These are phyloP conservation scores for Eulemur rubriventer DNA, from an alignment of 2,797 vertebrate genomes.

Conservation along the genomic window DNA sequence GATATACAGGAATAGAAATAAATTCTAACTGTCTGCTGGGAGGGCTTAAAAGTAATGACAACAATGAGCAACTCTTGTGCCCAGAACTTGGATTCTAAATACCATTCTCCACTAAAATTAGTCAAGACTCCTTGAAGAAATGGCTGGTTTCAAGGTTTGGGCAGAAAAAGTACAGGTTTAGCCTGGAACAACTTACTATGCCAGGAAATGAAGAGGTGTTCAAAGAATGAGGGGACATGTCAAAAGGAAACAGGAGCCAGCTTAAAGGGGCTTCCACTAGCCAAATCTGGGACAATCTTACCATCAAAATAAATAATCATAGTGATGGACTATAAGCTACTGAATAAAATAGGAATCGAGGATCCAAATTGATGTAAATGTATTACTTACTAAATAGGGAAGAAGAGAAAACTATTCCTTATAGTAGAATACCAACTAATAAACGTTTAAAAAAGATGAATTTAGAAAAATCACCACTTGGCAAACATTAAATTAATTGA, in stretches of 20 bases:
- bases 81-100: background rate
- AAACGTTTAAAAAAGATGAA: background rate
- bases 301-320: background rate
- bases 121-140: background rate
- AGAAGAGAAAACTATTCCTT: background rate
- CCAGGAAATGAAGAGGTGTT: background rate
- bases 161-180: background rate
- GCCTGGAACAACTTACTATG: background rate
- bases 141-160: background rate
- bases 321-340: background rate
- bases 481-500: background rate
- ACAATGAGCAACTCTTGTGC: background rate
- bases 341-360: slow-evolving; percentile 17
- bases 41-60: background rate
- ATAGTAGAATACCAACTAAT: background rate
- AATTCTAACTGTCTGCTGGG: background rate
- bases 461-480: slow-evolving; percentile 4
- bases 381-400: background rate
- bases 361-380: background rate
- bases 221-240: background rate
- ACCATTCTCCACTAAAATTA: background rate
- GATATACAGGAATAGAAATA: background rate
- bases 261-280: background rate
- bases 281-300: background rate
- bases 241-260: background rate